Conservation (phyloP, 2,888 invertebrate species). For the Nematopogon swammerdamellus region DNA sequence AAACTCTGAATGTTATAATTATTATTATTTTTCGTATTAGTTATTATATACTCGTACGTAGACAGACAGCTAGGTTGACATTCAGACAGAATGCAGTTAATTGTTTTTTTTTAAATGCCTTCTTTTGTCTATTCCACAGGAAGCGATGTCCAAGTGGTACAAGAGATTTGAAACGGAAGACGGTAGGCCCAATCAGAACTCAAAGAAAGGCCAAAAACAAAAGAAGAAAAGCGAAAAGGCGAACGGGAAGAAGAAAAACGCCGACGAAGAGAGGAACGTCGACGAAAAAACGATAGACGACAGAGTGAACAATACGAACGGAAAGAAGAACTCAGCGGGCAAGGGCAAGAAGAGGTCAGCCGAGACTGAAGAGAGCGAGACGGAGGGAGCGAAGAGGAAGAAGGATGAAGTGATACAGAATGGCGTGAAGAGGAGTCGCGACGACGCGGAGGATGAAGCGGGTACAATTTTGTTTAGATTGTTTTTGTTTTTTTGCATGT, state of each 20-base stretch:
- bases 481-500: too few species aligned
- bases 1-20: too few species aligned
- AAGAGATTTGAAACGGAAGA: too few species aligned
- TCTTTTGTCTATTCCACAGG: too few species aligned
- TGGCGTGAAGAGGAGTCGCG: conserved; percentile 31
- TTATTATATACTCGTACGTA: too few species aligned
- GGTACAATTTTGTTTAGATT: too few species aligned
- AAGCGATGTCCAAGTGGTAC: too few species aligned
- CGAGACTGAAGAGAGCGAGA: conserved; percentile 14
- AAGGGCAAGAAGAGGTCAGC: conserved; percentile 32
- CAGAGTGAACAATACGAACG: conserved; percentile 28
- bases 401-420: conserved; percentile 16
- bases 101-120: too few species aligned
- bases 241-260: conserved; percentile 25
- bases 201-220: conserved; percentile 33
- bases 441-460: conserved; percentile 18
- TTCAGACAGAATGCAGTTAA: too few species aligned
- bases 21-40: too few species aligned
- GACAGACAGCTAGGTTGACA: too few species aligned
- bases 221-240: conserved; percentile 32
- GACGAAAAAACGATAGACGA: too few species aligned
- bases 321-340: conserved; percentile 18
- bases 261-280: conserved; percentile 8
- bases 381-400: conserved; percentile 15
- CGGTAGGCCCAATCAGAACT: conserved; percentile 25